These are phyloP conservation scores for Micoletzkya japonica DNA, from an alignment of 2,888 invertebrate species.

Conservation along the genomic window DNA sequence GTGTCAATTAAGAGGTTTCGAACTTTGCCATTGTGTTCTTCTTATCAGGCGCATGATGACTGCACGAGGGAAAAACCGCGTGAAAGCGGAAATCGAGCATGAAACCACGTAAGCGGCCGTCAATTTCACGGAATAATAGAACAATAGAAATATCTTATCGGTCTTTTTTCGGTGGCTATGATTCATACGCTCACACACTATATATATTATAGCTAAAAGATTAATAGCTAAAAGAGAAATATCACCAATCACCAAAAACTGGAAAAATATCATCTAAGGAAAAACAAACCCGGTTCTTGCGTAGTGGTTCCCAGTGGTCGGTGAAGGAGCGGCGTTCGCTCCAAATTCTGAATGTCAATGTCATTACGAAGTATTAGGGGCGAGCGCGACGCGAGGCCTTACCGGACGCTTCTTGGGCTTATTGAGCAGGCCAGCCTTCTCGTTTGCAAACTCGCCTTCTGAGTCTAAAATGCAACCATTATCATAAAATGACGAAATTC, in stretches of 20 bases:
- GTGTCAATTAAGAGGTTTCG: too few species aligned
- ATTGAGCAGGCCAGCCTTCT: conserved; percentile 36
- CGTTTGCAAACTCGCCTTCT: conserved; percentile 39
- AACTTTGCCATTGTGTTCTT: too few species aligned
- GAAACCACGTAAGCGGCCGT: neutral
- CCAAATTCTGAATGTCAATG: conserved; percentile 38
- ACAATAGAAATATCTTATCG: too few species aligned
- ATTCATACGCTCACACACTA: neutral
- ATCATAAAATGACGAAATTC: neutral
- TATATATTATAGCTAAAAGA: neutral
- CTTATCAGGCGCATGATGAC: too few species aligned
- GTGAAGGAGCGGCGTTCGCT: conserved; percentile 42
- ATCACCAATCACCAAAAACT: neutral
- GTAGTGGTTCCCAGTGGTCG: conserved; percentile 36
- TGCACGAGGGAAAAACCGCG: too few species aligned
- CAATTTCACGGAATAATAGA: too few species aligned
- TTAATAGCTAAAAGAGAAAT: too few species aligned
- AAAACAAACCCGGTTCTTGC: conserved; percentile 28
- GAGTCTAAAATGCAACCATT: conserved; percentile 30
- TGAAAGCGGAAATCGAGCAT: too few species aligned
- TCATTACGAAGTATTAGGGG: neutral
- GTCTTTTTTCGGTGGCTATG: neutral
- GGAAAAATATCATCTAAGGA: neutral
- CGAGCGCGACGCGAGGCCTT: neutral
- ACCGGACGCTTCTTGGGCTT: conserved; percentile 25